Conservation (phyloP, 2,113 vertebrate genomes). For the Jacana jacana region DNA sequence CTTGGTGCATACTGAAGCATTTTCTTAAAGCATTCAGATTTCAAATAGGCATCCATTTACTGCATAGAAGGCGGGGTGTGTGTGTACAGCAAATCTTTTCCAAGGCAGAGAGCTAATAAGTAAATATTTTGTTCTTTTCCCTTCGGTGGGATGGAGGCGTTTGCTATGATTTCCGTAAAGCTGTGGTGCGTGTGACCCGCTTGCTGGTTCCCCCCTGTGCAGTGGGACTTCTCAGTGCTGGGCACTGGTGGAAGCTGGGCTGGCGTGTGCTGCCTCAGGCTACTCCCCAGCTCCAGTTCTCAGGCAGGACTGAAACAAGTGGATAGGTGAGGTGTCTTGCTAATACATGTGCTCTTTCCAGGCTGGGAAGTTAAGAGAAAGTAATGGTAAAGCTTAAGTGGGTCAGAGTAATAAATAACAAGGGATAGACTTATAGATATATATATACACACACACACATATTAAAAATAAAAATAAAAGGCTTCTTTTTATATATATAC, state of each 20-base stretch:
- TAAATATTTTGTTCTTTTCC: neutral
- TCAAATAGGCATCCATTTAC: neutral
- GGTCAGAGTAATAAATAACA: neutral
- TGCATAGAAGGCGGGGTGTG: neutral
- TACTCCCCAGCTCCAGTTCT: neutral
- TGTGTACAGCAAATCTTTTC: neutral
- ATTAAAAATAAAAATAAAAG: neutral
- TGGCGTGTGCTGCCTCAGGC: fast-evolving
- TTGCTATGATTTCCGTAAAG: neutral
- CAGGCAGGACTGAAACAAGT: neutral
- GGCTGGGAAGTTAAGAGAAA: neutral
- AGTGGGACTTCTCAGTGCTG: neutral
- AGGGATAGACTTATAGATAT: neutral
- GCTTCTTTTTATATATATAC: too few species aligned
- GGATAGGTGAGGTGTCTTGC: neutral
- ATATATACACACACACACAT: neutral
- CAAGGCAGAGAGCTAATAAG: neutral
- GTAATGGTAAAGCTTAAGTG: neutral
- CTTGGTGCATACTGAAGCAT: neutral
- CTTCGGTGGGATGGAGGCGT: neutral
- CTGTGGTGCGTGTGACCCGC: neutral
- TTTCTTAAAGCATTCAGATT: neutral
- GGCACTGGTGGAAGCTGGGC: neutral
- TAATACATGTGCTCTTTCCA: neutral
- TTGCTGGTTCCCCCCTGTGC: neutral